A percentile compares a stretch with the other conserved stretches of the same genome.
Evolutionary conservation across 2,888 invertebrate genomes (phyloP).

Genomic region (Hydraecia micacea): DNA sequence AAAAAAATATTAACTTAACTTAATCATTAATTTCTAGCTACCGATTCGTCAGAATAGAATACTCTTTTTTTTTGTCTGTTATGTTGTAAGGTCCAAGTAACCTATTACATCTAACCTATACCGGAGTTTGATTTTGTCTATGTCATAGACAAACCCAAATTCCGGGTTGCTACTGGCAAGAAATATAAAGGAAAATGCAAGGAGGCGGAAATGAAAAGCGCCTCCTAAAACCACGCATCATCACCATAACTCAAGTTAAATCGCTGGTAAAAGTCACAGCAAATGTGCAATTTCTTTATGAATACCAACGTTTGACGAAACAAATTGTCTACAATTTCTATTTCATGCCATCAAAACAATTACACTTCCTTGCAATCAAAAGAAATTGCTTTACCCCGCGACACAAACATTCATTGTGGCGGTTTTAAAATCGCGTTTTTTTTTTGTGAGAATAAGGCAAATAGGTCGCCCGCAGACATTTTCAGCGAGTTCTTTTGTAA

Average conservation of each 20-base stretch:
- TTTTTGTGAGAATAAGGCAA: constrained; percentile 61
- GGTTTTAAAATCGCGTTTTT: constrained; percentile 64
- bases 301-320: constrained; percentile 61
- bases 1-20: too few relatives aligned
- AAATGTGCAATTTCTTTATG: constrained; percentile 60
- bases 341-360: constrained; percentile 70
- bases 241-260: constrained; percentile 35
- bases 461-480: constrained; percentile 56
- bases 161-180: neutral
- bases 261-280: constrained; percentile 36
- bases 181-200: constrained; percentile 1
- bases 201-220: constrained; percentile 5
- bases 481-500: constrained; percentile 45
- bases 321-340: constrained; percentile 71
- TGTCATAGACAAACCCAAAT: neutral
- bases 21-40: too few relatives aligned
- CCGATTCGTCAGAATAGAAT: too few relatives aligned
- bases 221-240: neutral
- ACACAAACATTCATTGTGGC: constrained; percentile 65
- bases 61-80: too few relatives aligned
- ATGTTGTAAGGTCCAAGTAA: neutral
- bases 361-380: constrained; percentile 69
- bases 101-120: too few relatives aligned
- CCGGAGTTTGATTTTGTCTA: neutral
- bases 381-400: constrained; percentile 67